A percentile compares a stretch with the other conserved stretches of the same genome.
Evolutionary conservation across 2,113 vertebrate species (phyloP).

Genomic region (Etheostoma spectabile): DNA sequence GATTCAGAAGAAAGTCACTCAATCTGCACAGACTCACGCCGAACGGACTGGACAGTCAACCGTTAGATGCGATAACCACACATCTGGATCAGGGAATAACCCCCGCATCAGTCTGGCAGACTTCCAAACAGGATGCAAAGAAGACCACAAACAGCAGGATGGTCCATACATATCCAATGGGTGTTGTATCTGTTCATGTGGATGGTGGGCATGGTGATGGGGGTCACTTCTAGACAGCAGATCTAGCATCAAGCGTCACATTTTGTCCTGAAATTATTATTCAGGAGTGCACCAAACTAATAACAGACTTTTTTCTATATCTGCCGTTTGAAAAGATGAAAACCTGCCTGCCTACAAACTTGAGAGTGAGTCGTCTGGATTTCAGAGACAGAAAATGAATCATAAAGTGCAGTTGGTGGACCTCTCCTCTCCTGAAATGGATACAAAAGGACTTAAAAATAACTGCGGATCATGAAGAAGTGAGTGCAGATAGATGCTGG

Average conservation of each 20-base stretch:
- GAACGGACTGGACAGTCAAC: neutral
- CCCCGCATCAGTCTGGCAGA: neutral
- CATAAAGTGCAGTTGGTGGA: neutral
- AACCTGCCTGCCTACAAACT: neutral
- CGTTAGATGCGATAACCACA: slow-evolving; percentile 37
- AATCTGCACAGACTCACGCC: slow-evolving; percentile 7
- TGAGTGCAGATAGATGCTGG: neutral
- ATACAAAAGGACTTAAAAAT: slow-evolving; percentile 5
- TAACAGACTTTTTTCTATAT: neutral
- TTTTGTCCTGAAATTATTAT: neutral
- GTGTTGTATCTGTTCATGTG: slow-evolving; percentile 5
- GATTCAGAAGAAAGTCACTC: neutral
- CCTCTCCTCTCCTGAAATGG: neutral
- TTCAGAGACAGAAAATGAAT: neutral
- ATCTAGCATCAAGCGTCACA: neutral
- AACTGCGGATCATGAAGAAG: slow-evolving; percentile 34
- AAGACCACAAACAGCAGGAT: neutral
- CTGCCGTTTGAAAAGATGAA: neutral
- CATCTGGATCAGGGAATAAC: slow-evolving; percentile 26
- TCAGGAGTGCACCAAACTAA: neutral
- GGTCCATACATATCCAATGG: neutral
- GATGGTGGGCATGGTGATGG: slow-evolving; percentile 1
- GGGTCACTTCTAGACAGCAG: too few relatives aligned
- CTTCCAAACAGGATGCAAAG: neutral
- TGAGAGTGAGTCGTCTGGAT: neutral